Evolutionary conservation across 2,797 vertebrate genomes (phyloP).

Genomic region (Oreonectes daqikongensis): DNA sequence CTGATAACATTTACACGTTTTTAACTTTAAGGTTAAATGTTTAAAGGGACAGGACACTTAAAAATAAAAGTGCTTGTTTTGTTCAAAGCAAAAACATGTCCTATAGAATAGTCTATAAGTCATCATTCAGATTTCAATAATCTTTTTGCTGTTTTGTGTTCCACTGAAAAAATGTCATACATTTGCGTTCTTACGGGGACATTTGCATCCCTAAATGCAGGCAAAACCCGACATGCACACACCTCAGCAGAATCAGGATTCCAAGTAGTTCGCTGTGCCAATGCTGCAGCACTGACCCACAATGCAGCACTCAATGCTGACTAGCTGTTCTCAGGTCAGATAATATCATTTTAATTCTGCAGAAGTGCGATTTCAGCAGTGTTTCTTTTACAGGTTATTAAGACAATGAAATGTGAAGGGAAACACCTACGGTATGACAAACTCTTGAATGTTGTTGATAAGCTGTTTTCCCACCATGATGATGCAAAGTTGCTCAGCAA

Average conservation of each 20-base stretch:
- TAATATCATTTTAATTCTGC: constrained; percentile 6
- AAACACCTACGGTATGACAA: constrained; percentile 77
- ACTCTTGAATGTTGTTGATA: constrained; percentile 82
- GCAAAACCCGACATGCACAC: constrained; percentile 19
- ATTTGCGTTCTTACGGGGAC: background rate
- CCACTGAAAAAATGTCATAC: no score
- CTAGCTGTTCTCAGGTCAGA: constrained; percentile 27
- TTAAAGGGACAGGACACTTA: background rate
- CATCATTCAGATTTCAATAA: background rate
- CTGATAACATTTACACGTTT: background rate
- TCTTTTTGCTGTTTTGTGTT: no score
- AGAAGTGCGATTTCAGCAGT: background rate
- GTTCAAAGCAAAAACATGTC: no score
- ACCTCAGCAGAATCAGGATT: constrained; percentile 45
- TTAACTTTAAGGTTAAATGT: background rate
- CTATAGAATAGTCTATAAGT: no score
- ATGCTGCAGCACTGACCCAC: constrained; percentile 56
- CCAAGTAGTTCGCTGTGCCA: constrained; percentile 39
- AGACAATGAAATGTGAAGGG: background rate
- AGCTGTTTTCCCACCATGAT: constrained; percentile 86
- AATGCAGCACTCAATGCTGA: constrained; percentile 55
- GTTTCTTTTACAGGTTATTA: background rate
- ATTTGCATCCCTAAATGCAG: constrained; percentile 6
- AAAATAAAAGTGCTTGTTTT: background rate
- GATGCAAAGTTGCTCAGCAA: constrained; percentile 83